Evolutionary conservation across 2,888 invertebrate species (phyloP), one percentile per base, ranked within the genome.

Genomic region (Acronicta psi): DNA sequence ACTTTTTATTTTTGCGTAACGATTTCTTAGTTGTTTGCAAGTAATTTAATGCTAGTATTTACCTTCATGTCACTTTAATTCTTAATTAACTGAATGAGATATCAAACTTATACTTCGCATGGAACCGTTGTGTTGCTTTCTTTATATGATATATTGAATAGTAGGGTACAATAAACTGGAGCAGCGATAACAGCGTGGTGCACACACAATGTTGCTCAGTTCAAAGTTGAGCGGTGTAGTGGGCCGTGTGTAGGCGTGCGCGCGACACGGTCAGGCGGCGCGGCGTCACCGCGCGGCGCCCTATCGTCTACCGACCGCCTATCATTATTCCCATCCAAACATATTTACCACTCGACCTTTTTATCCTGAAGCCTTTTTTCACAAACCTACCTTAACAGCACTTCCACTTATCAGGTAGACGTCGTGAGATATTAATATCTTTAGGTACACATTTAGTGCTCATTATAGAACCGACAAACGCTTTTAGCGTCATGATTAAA

Each of bases 221-320:
- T 69, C 59, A 72, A 59, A 68, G 72, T 71, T 74, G 73, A 58
- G 45, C 42, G 51, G 20, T 41, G 69, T 52, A 47, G 68, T 42
- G 42, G 41, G 49, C 65, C 60, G 71, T 74, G 75, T 73, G 79
- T 80, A 70, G 56, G 58, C 36, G 60, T 23, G 55, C 47, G 54
- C 61, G 63, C 84, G 84, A 79, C 77, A 65, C 84, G 81, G 69
- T 61, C 85, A 89, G 91, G 88, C 89, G 78, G 88, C 86, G 81
- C 88, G 90, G 89, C 90, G 91, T 81, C 89, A 74, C 76, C 61
- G 75, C 80, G 71, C 87, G 93, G 93, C 93, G 93, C 93, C 93
- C 92, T 90, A 76, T 80, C 87, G 93, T 93, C 93, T 93, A 84
- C 92, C 88, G 77, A 57, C 86, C 83, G 85, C 86, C 88, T 89